phyloP scores from a whole-genome alignment of 2,888 invertebrate genomes.

The Ectemnius lituratus region DNA sequence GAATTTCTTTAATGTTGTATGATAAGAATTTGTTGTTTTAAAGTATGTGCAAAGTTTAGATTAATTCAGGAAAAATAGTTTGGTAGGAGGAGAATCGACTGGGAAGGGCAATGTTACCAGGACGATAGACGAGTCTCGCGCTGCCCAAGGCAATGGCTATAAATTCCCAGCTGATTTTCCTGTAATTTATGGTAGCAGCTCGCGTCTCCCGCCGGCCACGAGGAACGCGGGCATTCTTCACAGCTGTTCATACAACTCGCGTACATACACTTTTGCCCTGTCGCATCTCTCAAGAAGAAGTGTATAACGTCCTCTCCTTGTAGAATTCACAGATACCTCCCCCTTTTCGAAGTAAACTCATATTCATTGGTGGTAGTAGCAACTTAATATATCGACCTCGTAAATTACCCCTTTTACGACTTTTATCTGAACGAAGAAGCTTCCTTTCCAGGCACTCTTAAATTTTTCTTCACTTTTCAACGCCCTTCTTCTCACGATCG shows the following conservation, averaged over 20 bases:
- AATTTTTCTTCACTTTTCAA: conserved; percentile 15
- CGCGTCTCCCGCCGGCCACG: conserved; percentile 15
- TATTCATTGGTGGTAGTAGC: conserved; percentile 12
- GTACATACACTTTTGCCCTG: no score
- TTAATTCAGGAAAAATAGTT: no score
- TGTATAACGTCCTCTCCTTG: conserved; percentile 24
- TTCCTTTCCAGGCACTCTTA: not conserved
- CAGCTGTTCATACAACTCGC: conserved; percentile 59
- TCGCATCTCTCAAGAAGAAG: no score
- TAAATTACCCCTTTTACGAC: conserved; percentile 36
- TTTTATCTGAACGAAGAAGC: conserved; percentile 13
- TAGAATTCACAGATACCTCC: conserved; percentile 30
- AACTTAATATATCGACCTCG: conserved; percentile 39
- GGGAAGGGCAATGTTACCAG: no score
- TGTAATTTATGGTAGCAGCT: conserved; percentile 24
- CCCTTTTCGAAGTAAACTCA: not conserved
- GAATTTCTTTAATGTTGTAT: no score
- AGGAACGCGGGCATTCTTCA: conserved; percentile 40
- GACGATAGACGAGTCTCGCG: no score
- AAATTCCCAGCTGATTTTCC: conserved; percentile 42
- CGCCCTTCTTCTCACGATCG: not conserved
- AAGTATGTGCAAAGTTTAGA: no score
- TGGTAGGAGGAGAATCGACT: no score
- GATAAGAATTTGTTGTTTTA: no score
- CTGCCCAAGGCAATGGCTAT: not conserved